phyloP scores from a whole-genome alignment of 2,113 vertebrate species.

The Scatophagus argus region DNA sequence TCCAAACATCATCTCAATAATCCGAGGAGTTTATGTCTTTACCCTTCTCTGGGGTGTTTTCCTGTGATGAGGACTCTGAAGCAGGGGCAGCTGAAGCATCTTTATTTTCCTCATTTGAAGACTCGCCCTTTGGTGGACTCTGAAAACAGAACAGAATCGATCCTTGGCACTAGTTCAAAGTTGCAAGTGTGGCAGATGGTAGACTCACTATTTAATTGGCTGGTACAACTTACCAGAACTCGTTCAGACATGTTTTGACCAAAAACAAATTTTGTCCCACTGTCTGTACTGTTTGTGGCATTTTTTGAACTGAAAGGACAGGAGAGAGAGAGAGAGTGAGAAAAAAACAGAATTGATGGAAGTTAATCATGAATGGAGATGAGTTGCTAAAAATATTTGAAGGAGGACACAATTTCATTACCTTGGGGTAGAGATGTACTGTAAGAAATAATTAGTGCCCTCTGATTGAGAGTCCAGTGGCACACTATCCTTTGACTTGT shows the following conservation, averaged over 20 bases:
- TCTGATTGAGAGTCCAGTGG: conserved; percentile 84
- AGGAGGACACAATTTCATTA: conserved; percentile 62
- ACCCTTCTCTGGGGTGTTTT: conserved; percentile 95
- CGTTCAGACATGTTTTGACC: conserved; percentile 99
- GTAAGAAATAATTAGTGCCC: conserved; percentile 96
- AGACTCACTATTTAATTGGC: not conserved
- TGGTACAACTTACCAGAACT: conserved; percentile 90
- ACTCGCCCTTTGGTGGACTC: conserved; percentile 94
- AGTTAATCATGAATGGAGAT: conserved; percentile 13
- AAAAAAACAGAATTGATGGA: not conserved
- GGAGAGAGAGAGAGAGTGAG: too few relatives aligned
- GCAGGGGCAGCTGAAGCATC: conserved; percentile 85
- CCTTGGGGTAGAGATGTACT: conserved; percentile 97
- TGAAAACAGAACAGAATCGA: conserved; percentile 67
- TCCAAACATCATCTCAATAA: conserved; percentile 15
- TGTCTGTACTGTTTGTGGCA: conserved; percentile 88
- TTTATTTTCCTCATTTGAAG: conserved; percentile 86
- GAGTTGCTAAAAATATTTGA: conserved; percentile 36
- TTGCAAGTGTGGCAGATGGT: not conserved
- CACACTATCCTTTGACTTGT: conserved; percentile 81
- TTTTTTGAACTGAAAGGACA: conserved; percentile 87
- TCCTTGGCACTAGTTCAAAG: conserved; percentile 4
- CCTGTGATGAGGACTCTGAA: conserved; percentile 91
- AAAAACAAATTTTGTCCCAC: conserved; percentile 95
- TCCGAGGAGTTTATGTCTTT: conserved; percentile 16